These are phyloP conservation scores for Drosophila lini DNA, from an alignment of 1,140 invertebrate genomes.

Conservation along the genomic window DNA sequence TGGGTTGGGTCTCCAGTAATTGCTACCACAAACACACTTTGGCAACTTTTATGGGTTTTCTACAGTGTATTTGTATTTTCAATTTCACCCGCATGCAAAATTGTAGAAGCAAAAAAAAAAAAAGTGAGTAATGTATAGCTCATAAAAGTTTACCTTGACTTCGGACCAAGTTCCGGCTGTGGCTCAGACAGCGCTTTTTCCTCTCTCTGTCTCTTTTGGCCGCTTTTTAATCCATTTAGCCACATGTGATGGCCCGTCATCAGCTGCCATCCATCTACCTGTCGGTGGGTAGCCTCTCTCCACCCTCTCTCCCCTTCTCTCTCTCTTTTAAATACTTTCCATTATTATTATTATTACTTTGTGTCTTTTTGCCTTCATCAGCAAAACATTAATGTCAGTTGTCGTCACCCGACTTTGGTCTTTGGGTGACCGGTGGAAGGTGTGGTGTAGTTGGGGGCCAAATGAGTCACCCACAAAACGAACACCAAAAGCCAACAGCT, in stretches of 20 bases:
- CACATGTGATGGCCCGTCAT: constrained; percentile 73
- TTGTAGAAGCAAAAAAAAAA: constrained; percentile 4
- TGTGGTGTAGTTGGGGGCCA: constrained; percentile 9
- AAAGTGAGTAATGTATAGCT: constrained; percentile 25
- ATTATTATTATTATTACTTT: constrained; percentile 76
- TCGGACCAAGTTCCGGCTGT: constrained; percentile 70
- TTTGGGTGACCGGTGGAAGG: background rate
- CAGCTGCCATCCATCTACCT: constrained; percentile 62
- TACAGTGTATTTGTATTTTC: constrained; percentile 26
- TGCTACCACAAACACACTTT: constrained; percentile 35
- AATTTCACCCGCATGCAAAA: constrained; percentile 67
- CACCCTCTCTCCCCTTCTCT: constrained; percentile 7
- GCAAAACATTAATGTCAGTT: constrained; percentile 64
- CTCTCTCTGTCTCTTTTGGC: constrained; percentile 29
- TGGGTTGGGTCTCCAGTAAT: constrained; percentile 17
- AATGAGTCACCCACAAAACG: constrained; percentile 52
- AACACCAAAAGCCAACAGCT: constrained; percentile 28
- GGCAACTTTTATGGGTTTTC: constrained; percentile 7
- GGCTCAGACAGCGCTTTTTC: constrained; percentile 41
- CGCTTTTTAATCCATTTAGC: constrained; percentile 77
- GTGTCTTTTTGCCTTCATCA: constrained; percentile 67
- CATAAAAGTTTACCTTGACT: constrained; percentile 74
- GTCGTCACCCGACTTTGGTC: constrained; percentile 14
- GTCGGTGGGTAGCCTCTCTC: constrained; percentile 17
- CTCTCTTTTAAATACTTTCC: constrained; percentile 77